A percentile compares a stretch with the other conserved stretches of the same genome.
phyloP scores from a whole-genome alignment of 1,140 invertebrate species.

The Vollenhovia emeryi region DNA sequence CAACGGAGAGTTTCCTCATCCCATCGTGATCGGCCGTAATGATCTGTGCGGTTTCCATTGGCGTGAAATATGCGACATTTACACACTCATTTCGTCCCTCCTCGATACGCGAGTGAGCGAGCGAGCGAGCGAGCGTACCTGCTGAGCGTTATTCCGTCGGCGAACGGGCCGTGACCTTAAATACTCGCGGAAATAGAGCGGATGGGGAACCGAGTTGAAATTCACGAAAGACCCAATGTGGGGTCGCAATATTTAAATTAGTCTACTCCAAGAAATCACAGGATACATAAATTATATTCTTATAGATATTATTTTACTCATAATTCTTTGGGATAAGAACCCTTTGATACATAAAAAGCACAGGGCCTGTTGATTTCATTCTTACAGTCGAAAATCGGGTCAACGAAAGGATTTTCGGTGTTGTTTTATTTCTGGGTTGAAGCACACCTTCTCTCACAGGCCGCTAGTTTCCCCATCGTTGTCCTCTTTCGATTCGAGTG shows the following conservation, averaged over 20 bases:
- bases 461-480: not conserved
- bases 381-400: not conserved
- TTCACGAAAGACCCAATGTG: not conserved
- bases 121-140: slow-evolving; percentile 30
- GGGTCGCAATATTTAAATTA: not conserved
- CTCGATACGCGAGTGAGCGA: slow-evolving; percentile 17
- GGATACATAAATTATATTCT: not conserved
- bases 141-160: slow-evolving; percentile 53
- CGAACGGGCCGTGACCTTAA: slow-evolving; percentile 49
- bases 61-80: slow-evolving; percentile 78
- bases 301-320: not conserved
- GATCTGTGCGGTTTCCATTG: slow-evolving; percentile 75
- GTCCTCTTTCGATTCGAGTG: slow-evolving; percentile 33
- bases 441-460: not conserved
- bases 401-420: not conserved
- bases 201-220: slow-evolving; percentile 1
- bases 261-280: not conserved
- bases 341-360: not conserved
- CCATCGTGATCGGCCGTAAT: slow-evolving; percentile 72
- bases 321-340: not conserved
- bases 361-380: not conserved
- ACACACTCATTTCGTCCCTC: slow-evolving; percentile 68
- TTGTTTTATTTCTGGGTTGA: not conserved
- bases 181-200: slow-evolving; percentile 61
- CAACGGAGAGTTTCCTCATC: slow-evolving; percentile 71